Base-by-base conservation (phyloP, 1,140 invertebrate genomes). In the Macrosteles quadrilineatus region DNA sequence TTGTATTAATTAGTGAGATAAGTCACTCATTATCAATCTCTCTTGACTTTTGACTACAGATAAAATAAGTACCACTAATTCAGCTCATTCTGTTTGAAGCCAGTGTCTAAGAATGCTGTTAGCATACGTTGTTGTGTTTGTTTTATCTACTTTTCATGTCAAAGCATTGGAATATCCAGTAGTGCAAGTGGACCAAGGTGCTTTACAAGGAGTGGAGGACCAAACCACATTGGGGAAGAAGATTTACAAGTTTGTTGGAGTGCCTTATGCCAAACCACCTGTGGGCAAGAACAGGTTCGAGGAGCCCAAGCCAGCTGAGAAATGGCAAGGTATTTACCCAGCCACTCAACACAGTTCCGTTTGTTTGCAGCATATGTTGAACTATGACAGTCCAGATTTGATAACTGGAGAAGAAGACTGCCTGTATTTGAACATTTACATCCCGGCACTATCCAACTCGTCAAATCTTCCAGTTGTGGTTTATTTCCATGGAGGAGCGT, bases 261-360 rank as follows among this genome's bases (percentile, higher is more conserved):
- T 86, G 53, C 84, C 84, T 2, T 86, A 81, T 72, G 84, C 84
- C 9, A 75, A 80, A 68, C 80, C 84, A 32, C 84, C 84, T 4
- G 70, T 84, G 11, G 79, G 79, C n/a, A 71, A 79, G 77, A 79
- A 67, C 6, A 64, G 78, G 50, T 78, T 79, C 71, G 70, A 76
- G 67, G 78, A 29, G 9, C 21, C 55, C 25, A 11, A 29, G 12
- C 55, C 25, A 9, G 21, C 27, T 9, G 23, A 23, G 4, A 59
- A 29, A 12, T 59, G 55, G 55, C 9, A 25, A 27, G 55, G 55
- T 9, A 25, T 59, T 3, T 21, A 29, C 12, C 12, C 21, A 11
- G 55, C 55, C 9, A 11, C 12, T 14, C 6, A 25, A 12, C 12
- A 27, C 25, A 30, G 55, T 11, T 23, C 55, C 6, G 27, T 11